Evolutionary conservation across 2,113 vertebrate species (phyloP), one percentile per base, ranked within the genome.

Genomic region (Chauna torquata): DNA sequence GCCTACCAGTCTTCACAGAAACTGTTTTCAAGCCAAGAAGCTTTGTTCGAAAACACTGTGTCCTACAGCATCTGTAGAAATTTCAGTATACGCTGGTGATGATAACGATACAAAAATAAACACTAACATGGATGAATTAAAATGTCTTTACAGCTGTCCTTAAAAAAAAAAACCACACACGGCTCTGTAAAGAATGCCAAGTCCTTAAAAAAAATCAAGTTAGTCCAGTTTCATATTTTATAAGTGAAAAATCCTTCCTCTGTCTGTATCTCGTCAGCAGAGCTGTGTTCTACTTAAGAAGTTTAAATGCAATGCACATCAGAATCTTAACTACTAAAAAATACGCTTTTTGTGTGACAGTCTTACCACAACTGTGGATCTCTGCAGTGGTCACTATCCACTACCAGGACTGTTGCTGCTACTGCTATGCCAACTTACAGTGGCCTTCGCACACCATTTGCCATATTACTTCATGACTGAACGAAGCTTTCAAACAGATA

Each of bases 401-500:
- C 75, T 6, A 20, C 49, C 9, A 3, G 20, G 17, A 14, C 9
- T 1, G 47, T 1, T 10, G 47, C 57, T 47, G 24, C 34, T 3
- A 27, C 23, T 2, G 27, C 84, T 42, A 0, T 6, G 22, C 20
- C 57, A 36, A 0, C 40, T 23, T 11, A 2, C 5, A 9, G 30
- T 0, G 2, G 36, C 66, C 42, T n/a, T 3, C 79, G 23, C 15
- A 5, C 34, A 4, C 36, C 34, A 8, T 38, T 16, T 7, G 20
- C 38, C 3, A 1, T 0, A 19, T 12, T n/a, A 2, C 1, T 25
- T 8, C 30, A 3, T 20, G 40, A 20, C 42, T 8, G 55, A 52
- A 5, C 0, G 2, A 25, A 49, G 58, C 42, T 19, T 16, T n/a
- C 3, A 5, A 57, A 25, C 30, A 8, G 1, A 7, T 9, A 7